Conservation (phyloP, 2,888 invertebrate species). For the Scaptomyza parva region DNA sequence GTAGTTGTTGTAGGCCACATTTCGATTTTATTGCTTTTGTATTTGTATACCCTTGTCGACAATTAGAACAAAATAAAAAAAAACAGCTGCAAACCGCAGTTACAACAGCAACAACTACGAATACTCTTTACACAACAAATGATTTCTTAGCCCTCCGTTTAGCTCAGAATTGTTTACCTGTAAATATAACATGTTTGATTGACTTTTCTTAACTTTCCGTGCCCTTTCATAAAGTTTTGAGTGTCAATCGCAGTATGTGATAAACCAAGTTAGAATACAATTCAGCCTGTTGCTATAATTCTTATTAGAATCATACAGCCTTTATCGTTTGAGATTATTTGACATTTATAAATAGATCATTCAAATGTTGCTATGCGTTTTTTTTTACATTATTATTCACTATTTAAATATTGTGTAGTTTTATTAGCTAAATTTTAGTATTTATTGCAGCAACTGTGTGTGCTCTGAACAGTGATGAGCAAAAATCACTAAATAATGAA, state of each 20-base stretch:
- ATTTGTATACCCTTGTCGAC: constrained; percentile 19
- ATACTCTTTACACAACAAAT: constrained; percentile 9
- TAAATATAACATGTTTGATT: too few relatives aligned
- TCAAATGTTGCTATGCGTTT: constrained; percentile 15
- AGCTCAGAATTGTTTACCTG: too few relatives aligned
- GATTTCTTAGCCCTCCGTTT: not conserved
- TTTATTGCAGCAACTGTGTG: constrained; percentile 43
- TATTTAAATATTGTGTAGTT: constrained; percentile 31
- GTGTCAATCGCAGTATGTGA: too few relatives aligned
- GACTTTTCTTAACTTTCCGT: too few relatives aligned
- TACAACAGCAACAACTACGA: constrained; percentile 1
- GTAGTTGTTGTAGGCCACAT: constrained; percentile 23
- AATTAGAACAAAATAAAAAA: not conserved
- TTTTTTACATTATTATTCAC: not conserved
- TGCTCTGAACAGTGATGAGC: constrained; percentile 18
- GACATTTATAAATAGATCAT: constrained; percentile 13
- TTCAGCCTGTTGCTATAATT: constrained; percentile 41
- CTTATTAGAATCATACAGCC: not conserved
- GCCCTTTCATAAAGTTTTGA: too few relatives aligned
- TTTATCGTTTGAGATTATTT: not conserved
- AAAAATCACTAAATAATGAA: constrained; percentile 2
- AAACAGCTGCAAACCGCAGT: constrained; percentile 25
- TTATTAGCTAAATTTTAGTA: constrained; percentile 46
- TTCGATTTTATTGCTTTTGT: constrained; percentile 34
- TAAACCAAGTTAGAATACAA: too few relatives aligned